These are phyloP conservation scores for Drosophila aff. DNA, from an alignment of 1,140 invertebrate species.

Conservation along the genomic window DNA sequence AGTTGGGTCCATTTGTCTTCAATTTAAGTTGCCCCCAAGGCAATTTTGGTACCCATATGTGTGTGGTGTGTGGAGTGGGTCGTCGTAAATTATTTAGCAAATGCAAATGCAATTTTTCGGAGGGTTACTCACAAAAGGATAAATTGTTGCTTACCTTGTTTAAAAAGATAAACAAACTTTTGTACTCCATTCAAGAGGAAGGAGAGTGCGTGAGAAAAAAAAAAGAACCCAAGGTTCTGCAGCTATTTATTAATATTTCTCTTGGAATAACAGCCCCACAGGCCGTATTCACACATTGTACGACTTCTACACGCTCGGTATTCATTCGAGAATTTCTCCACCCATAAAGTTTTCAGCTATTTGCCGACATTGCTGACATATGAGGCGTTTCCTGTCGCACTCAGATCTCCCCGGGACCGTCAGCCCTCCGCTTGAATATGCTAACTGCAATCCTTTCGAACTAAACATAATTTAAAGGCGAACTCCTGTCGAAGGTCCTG, in stretches of 20 bases:
- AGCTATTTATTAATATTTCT: slow-evolving; percentile 38
- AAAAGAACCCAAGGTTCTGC: background rate
- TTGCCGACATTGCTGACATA: slow-evolving; percentile 30
- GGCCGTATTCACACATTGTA: slow-evolving; percentile 24
- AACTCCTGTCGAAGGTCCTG: slow-evolving; percentile 61
- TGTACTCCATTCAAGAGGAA: background rate
- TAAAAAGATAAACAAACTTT: slow-evolving; percentile 23
- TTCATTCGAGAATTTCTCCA: slow-evolving; percentile 27
- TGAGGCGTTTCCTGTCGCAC: slow-evolving; percentile 42
- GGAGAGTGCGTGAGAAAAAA: background rate
- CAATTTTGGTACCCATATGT: slow-evolving; percentile 40
- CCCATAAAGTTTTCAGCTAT: slow-evolving; percentile 35
- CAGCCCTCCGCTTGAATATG: slow-evolving; percentile 42
- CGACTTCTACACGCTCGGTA: slow-evolving; percentile 5
- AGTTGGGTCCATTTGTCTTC: slow-evolving; percentile 63
- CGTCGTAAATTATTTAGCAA: slow-evolving; percentile 63
- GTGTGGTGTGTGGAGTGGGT: background rate
- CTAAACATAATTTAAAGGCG: slow-evolving; percentile 60
- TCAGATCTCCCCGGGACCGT: slow-evolving; percentile 1
- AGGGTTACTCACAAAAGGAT: background rate
- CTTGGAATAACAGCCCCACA: slow-evolving; percentile 4
- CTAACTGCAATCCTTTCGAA: slow-evolving; percentile 65
- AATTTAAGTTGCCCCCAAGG: slow-evolving; percentile 60
- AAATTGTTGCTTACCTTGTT: slow-evolving; percentile 5
- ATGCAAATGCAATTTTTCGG: slow-evolving; percentile 65